Conservation (phyloP, 2,888 invertebrate species). For the Elegia similella region DNA sequence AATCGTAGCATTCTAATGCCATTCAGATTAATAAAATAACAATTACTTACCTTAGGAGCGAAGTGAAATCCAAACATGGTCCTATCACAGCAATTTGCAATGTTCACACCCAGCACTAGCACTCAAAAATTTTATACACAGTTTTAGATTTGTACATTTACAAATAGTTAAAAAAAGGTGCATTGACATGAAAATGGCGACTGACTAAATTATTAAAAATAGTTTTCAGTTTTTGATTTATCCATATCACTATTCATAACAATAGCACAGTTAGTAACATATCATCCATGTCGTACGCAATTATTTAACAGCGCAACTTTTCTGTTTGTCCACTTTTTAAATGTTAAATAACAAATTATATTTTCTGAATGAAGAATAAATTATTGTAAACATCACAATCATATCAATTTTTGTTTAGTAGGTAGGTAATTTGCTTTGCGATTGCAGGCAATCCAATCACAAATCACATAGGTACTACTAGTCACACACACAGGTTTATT, state of each 20-base stretch:
- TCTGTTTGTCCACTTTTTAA: too few species aligned
- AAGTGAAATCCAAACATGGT: slow-evolving; percentile 50
- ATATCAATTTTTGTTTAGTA: neutral
- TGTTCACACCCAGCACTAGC: slow-evolving; percentile 11
- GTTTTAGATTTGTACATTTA: neutral
- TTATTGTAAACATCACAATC: neutral
- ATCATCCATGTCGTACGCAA: too few species aligned
- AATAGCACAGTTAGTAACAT: neutral
- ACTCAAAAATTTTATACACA: neutral
- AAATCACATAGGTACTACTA: too few species aligned
- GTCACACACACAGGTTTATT: slow-evolving; percentile 1
- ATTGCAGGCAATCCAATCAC: slow-evolving; percentile 13
- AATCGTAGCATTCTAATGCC: too few species aligned
- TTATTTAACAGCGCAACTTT: too few species aligned
- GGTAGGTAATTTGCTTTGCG: too few species aligned
- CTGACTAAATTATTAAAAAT: neutral
- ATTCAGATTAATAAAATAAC: neutral
- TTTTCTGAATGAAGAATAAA: neutral
- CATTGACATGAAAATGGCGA: slow-evolving; percentile 49
- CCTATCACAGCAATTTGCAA: slow-evolving; percentile 20
- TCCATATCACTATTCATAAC: neutral
- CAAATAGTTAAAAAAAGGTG: slow-evolving; percentile 28
- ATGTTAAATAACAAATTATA: neutral
- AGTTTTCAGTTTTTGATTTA: neutral
- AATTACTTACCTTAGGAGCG: slow-evolving; percentile 37